Conservation (phyloP, 2,113 vertebrate genomes). For the Dipodomys spectabilis region DNA sequence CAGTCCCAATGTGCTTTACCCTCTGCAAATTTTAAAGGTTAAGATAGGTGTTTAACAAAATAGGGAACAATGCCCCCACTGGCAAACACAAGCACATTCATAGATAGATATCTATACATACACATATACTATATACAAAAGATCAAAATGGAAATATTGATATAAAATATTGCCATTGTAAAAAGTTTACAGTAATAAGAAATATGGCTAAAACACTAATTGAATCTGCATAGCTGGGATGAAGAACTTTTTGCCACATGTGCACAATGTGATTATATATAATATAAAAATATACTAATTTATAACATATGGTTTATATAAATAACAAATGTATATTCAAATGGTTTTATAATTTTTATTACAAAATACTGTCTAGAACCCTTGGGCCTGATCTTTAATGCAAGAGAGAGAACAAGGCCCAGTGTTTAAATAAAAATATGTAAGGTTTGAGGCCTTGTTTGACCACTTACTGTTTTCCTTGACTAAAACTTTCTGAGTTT, state of each 20-base stretch:
- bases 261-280: neutral
- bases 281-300: too few species aligned
- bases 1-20: neutral
- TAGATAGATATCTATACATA: neutral
- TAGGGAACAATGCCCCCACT: neutral
- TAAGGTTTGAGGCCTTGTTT: constrained; percentile 5
- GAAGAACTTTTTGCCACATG: neutral
- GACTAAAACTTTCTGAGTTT: constrained; percentile 6
- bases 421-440: neutral
- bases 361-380: neutral
- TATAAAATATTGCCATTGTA: neutral
- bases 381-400: neutral
- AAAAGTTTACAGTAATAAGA: neutral
- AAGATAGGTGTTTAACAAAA: neutral
- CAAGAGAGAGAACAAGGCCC: neutral
- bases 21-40: neutral
- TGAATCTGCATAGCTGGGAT: neutral
- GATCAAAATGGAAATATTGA: neutral
- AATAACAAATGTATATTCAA: too few species aligned
- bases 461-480: neutral
- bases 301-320: too few species aligned
- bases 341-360: too few species aligned
- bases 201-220: neutral
- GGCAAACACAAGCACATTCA: too few species aligned
- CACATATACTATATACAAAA: neutral